Conservation (phyloP, 2,797 vertebrate genomes). For the Schizothorax lantsangensis region DNA sequence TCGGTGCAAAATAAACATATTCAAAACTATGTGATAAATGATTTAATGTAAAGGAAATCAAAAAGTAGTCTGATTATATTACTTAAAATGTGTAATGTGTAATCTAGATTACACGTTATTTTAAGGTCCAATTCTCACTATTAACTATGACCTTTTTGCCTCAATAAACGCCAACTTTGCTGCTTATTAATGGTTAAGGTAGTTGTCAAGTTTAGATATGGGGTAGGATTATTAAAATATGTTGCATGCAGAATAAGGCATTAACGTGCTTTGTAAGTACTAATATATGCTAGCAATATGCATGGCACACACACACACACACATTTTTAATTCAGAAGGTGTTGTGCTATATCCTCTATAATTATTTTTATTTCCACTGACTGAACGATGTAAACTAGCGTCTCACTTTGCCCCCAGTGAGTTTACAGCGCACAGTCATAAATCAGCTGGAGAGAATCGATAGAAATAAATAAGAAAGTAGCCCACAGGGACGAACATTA, state of each 20-base stretch:
- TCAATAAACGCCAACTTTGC: background rate
- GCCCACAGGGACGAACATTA: conserved; percentile 40
- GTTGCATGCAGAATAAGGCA: background rate
- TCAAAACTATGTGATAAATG: no score
- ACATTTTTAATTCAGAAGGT: background rate
- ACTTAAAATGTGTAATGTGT: no score
- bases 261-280: background rate
- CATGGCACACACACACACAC: background rate
- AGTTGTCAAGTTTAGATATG: background rate
- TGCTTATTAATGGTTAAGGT: background rate
- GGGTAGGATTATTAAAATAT: background rate
- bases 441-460: conserved; percentile 64
- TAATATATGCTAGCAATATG: background rate
- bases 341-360: background rate
- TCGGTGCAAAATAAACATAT: no score
- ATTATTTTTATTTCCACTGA: conserved; percentile 39
- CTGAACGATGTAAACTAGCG: conserved; percentile 29
- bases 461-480: conserved; percentile 65
- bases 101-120: background rate
- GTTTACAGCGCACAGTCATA: conserved; percentile 58
- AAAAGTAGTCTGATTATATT: no score
- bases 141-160: background rate
- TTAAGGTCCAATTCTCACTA: background rate
- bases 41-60: no score
- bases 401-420: conserved; percentile 43